phyloP scores from a whole-genome alignment of 1,140 invertebrate species.

The Hylyphantes graminicola region DNA sequence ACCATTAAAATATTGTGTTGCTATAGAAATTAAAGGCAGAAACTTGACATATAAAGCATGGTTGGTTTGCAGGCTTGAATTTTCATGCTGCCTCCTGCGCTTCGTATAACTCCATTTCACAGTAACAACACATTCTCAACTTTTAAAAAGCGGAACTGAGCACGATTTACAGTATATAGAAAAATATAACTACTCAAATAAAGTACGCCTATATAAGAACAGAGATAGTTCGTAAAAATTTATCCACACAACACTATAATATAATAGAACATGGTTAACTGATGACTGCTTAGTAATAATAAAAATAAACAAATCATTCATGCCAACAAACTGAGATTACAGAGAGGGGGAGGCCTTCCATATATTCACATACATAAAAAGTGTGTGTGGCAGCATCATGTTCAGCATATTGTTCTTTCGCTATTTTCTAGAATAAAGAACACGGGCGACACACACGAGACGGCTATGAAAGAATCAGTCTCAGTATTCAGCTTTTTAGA shows the following conservation, averaged over 20 bases:
- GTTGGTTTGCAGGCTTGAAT: background rate
- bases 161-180: conserved; percentile 5
- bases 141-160: no score
- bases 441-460: conserved; percentile 51
- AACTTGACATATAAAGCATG: no score
- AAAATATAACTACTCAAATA: conserved; percentile 58
- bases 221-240: conserved; percentile 54
- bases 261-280: conserved; percentile 39
- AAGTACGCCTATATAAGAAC: conserved; percentile 47
- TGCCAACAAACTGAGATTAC: conserved; percentile 58
- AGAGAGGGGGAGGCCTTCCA: conserved; percentile 32
- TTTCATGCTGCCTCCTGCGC: conserved; percentile 23
- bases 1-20: no score
- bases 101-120: background rate
- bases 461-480: conserved; percentile 58
- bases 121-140: background rate
- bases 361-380: conserved; percentile 46
- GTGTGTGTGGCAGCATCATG: conserved; percentile 48
- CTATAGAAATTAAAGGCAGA: no score
- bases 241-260: conserved; percentile 47
- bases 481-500: conserved; percentile 56
- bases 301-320: conserved; percentile 51
- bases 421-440: conserved; percentile 56
- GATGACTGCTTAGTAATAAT: conserved; percentile 22
- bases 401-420: conserved; percentile 49